Conservation (phyloP, 2,113 vertebrate species). For the Sander vitreus region DNA sequence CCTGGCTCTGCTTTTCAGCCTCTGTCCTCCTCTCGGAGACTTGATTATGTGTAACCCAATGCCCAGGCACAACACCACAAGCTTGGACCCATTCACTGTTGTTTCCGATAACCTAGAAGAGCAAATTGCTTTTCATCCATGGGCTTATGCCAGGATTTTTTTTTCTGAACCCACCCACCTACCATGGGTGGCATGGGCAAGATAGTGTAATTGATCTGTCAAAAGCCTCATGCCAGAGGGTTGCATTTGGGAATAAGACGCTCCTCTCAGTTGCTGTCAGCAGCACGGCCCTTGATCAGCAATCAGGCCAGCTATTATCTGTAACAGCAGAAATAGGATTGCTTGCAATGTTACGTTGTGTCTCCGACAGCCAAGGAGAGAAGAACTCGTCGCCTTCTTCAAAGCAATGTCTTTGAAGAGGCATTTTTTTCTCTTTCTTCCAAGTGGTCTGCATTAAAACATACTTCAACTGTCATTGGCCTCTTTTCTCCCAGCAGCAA, state of each 20-base stretch:
- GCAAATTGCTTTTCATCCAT: conserved; percentile 54
- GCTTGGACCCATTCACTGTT: conserved; percentile 53
- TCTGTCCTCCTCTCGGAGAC: conserved; percentile 64
- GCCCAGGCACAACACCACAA: conserved; percentile 50
- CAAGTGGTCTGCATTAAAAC: background rate
- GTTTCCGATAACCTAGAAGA: conserved; percentile 57
- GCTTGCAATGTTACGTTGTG: conserved; percentile 28
- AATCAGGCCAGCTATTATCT: conserved; percentile 58
- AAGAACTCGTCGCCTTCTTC: conserved; percentile 9
- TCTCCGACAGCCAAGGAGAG: conserved; percentile 33
- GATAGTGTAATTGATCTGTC: conserved; percentile 70
- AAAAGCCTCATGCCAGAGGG: conserved; percentile 52
- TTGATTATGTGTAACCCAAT: conserved; percentile 75
- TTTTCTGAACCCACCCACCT: conserved; percentile 15
- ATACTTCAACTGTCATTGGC: background rate
- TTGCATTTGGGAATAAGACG: conserved; percentile 41
- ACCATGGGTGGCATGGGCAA: conserved; percentile 19
- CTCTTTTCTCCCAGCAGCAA: conserved; percentile 1
- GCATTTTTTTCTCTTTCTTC: conserved; percentile 12
- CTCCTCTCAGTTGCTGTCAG: conserved; percentile 43
- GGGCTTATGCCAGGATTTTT: conserved; percentile 20
- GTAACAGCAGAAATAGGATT: conserved; percentile 37
- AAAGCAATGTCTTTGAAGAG: conserved; percentile 18
- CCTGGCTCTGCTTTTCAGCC: conserved; percentile 66
- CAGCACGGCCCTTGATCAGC: conserved; percentile 42